phyloP scores from a whole-genome alignment of 2,113 vertebrate genomes.

The Myanophis thanlyinensis region DNA sequence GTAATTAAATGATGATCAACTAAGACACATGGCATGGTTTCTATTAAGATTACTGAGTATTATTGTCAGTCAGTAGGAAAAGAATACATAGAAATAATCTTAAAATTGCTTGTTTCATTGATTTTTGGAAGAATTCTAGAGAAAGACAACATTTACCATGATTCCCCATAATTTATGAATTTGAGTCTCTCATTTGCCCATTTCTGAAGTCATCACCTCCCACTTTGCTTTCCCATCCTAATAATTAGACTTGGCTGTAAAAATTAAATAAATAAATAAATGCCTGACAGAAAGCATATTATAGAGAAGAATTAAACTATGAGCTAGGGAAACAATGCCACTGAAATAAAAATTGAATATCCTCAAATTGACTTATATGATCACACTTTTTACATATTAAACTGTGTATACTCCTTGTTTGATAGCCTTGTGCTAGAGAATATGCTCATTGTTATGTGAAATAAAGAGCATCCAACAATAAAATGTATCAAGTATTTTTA shows the following conservation, averaged over 20 bases:
- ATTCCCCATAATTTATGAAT: background rate
- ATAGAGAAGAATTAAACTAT: background rate
- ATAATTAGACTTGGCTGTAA: background rate
- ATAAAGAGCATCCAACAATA: constrained; percentile 11
- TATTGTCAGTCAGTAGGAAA: background rate
- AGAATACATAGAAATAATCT: background rate
- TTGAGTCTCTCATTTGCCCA: background rate
- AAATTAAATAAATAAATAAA: background rate
- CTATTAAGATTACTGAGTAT: background rate
- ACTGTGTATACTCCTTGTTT: background rate
- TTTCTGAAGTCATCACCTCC: background rate
- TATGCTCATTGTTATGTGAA: constrained; percentile 2
- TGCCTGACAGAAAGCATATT: background rate
- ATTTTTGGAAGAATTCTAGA: background rate
- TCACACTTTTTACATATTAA: background rate
- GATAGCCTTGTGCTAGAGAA: background rate
- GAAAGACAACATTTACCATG: background rate
- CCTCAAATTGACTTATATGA: background rate
- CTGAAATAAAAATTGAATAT: background rate
- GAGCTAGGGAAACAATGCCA: background rate
- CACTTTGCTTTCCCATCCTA: background rate
- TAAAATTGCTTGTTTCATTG: background rate
- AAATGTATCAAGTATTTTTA: background rate
- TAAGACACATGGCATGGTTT: background rate
- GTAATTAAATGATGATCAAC: background rate